Conservation (phyloP, 2,888 invertebrate species). For the Coelinius sp. region DNA sequence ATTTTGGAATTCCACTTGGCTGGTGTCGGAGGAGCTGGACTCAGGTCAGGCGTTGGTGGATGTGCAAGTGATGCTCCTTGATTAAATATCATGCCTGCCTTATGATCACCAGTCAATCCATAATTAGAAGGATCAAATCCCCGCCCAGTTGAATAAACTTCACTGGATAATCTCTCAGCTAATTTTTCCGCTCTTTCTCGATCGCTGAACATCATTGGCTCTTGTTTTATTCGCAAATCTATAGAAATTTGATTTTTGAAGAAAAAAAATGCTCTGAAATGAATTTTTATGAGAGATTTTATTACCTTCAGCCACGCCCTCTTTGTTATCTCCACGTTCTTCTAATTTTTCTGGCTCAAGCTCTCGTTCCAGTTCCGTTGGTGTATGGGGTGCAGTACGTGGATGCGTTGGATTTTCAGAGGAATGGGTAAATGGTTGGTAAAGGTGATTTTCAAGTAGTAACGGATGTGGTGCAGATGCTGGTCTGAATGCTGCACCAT, state of each 20-base stretch:
- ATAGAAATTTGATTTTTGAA: background rate
- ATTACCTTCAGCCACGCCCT: slow-evolving; percentile 68
- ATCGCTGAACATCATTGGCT: slow-evolving; percentile 73
- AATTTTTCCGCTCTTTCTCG: slow-evolving; percentile 66
- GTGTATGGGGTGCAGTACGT: slow-evolving; percentile 65
- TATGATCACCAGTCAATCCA: slow-evolving; percentile 56
- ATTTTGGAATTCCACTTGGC: slow-evolving; percentile 75
- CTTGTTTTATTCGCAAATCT: slow-evolving; percentile 74
- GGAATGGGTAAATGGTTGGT: slow-evolving; percentile 63
- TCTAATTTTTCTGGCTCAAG: slow-evolving; percentile 65
- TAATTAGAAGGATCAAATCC: slow-evolving; percentile 67
- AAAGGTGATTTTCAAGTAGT: slow-evolving; percentile 72
- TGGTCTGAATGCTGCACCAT: slow-evolving; percentile 74
- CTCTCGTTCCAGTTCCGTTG: slow-evolving; percentile 67
- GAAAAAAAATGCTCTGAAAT: background rate
- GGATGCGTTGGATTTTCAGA: slow-evolving; percentile 62
- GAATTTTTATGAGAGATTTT: background rate
- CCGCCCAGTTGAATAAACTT: slow-evolving; percentile 64
- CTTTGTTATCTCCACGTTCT: slow-evolving; percentile 65
- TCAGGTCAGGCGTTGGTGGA: slow-evolving; percentile 71
- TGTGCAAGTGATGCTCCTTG: slow-evolving; percentile 69
- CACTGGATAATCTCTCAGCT: slow-evolving; percentile 64
- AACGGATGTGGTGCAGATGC: slow-evolving; percentile 74
- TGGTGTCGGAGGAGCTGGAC: slow-evolving; percentile 69
- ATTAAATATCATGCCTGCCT: slow-evolving; percentile 55